Evolutionary conservation across 2,888 invertebrate genomes (phyloP), one percentile per base, ranked within the genome.

Genomic region (Romanomermis culicivorax): DNA sequence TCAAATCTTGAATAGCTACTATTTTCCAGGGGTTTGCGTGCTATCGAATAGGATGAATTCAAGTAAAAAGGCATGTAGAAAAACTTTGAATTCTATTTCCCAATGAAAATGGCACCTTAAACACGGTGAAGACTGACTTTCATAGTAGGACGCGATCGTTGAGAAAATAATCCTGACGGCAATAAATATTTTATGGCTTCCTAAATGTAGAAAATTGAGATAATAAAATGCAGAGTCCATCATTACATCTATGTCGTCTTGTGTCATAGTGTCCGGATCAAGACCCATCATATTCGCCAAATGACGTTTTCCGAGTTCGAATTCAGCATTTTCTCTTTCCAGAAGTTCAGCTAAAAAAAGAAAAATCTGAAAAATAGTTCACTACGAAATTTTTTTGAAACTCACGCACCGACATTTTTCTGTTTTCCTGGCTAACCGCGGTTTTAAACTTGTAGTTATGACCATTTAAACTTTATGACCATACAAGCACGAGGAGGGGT

Each of bases 251-350:
- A 93, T 77, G 68, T 89, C 85, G 54, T 79, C 77, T 68, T 91
- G 85, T 0, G 83, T 82, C 68, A 95, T 85, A 1, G 77, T 79
- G 64, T 87, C 83, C 0, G 83, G 81, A 74, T 93, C 83, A 70
- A 81, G 80, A 0, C 93, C 93, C 95, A 97, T 97, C 80, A 97
- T 97, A 70, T 91, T 93, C 0, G 97, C 95, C 59, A 97, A 77
- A 74, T 97, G 91, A 30, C 91, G 76, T 69, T 83, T 86, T 20
- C 97, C 97, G 64, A 88, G 80, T 69, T 85, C 80, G 70, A 79
- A 97, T 64, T 89, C 85, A 14, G 77, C 70, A 52, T 77, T 75
- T 70, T 87, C 80, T 59, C 78, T 77, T 64, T 79, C 77, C 78
- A 91, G 83, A 66, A 88, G 85, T 58, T 79, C 77, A 66, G 86